Base-by-base conservation (phyloP, 2,113 vertebrate species). In the Melierax canorus region DNA sequence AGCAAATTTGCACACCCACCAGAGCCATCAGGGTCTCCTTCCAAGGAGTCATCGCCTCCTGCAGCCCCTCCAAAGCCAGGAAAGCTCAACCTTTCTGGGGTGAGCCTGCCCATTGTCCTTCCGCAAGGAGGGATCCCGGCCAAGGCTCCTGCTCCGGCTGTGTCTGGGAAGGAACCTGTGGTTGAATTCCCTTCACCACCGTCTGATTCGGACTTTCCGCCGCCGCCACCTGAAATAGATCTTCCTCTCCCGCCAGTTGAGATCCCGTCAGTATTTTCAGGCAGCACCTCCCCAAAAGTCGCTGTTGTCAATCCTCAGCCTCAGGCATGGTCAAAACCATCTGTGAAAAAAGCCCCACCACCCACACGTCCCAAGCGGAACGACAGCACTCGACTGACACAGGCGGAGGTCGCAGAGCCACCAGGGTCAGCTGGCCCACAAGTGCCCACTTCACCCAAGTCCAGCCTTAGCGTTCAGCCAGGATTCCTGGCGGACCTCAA, bases 401-500 rank as follows among this genome's bases (percentile, higher is more conserved):
- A 98, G 45, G 96, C 75, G 0, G 98, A 98, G 69, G 36, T 76
- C 1, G 22, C 98, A 0, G 99, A 99, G 88, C 98, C 98, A 9
- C 94, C 94, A 0, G 91, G 63, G 2, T 6, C 75, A 17, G 88
- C 90, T 73, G 82, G 17, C 39, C 98, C 98, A 2, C 96, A 98
- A 97, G 98, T 98, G 74, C 99, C 99, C 97, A 98, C 99, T 34
- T 99, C 99, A 12, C 99, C 99, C 32, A 99, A 99, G 89, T 97
- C 99, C 71, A 97, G 98, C 98, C 98, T 99, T 75, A 98, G 99
- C 0, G 98, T 99, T 59, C 99, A 99, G 97, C 99, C 99, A 9
- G 99, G 99, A 21, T 99, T 99, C 97, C 96, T 99, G 95, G 99
- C 99, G 4, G 99, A 99, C 96, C 99, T 99, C 88, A 98, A 99